These are phyloP conservation scores for Eleginops maclovinus DNA, from an alignment of 2,113 vertebrate genomes.

Conservation along the genomic window DNA sequence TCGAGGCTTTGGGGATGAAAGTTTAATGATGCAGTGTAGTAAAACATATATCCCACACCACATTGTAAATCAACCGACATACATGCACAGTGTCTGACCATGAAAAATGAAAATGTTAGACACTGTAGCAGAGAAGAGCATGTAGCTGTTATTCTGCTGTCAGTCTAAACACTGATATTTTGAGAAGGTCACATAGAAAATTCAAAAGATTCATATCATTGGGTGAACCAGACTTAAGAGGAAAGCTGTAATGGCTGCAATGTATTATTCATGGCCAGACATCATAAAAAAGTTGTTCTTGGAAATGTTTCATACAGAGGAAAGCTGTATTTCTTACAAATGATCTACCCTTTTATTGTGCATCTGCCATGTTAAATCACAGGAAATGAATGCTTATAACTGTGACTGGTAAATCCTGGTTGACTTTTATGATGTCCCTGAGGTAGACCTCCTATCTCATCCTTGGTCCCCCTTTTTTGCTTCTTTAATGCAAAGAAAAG, in stretches of 20 bases:
- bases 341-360: slow-evolving; percentile 21
- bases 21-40: slow-evolving; percentile 12
- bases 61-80: slow-evolving; percentile 9
- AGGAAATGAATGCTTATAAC: slow-evolving; percentile 37
- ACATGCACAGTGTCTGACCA: neutral
- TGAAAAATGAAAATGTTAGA: slow-evolving; percentile 10
- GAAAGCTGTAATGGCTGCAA: slow-evolving; percentile 18
- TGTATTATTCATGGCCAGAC: slow-evolving; percentile 48
- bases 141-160: neutral
- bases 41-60: slow-evolving; percentile 10
- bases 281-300: slow-evolving; percentile 29
- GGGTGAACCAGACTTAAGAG: slow-evolving; percentile 16
- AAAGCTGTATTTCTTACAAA: slow-evolving; percentile 46
- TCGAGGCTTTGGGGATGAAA: neutral
- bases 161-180: neutral
- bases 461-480: neutral
- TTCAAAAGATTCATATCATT: slow-evolving; percentile 17
- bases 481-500: slow-evolving; percentile 21
- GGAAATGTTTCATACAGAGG: slow-evolving; percentile 17
- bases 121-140: neutral
- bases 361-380: slow-evolving; percentile 36
- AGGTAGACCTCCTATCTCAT: slow-evolving; percentile 23
- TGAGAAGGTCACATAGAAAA: slow-evolving; percentile 21
- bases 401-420: slow-evolving; percentile 33
- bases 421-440: slow-evolving; percentile 49